Percentiles rank a stretch among this genome's conserved stretches.
These are phyloP conservation scores for Eurystomus gularis DNA, from an alignment of 2,113 vertebrate genomes.

Conservation along the genomic window DNA sequence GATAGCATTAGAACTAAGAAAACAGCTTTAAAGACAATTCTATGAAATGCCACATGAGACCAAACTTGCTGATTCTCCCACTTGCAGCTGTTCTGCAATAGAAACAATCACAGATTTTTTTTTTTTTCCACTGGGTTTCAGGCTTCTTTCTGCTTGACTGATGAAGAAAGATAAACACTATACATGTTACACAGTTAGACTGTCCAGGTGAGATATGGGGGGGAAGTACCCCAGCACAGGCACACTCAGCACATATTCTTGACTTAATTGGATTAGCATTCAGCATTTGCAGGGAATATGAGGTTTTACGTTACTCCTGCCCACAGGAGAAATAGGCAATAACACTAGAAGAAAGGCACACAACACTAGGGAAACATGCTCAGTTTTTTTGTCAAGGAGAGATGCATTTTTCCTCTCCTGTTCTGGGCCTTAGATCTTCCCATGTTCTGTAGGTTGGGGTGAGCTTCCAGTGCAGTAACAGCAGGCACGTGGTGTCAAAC, in stretches of 20 bases:
- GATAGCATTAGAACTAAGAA: too few species aligned
- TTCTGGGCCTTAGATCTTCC: not conserved
- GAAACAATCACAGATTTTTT: not conserved
- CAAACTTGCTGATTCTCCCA: conserved; percentile 5
- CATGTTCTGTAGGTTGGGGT: not conserved
- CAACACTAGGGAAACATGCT: not conserved
- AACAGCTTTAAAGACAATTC: too few species aligned
- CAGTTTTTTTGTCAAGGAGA: not conserved
- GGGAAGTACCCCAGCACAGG: not conserved
- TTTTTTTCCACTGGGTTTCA: not conserved
- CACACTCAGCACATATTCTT: not conserved
- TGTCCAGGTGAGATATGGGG: not conserved
- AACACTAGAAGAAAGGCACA: not conserved
- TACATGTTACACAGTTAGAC: not conserved
- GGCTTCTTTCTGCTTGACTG: conserved; percentile 4
- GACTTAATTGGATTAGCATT: not conserved
- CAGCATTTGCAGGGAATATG: not conserved
- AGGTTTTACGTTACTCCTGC: not conserved
- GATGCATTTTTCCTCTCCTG: not conserved
- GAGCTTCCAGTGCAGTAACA: not conserved
- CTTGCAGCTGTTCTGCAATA: conserved; percentile 20
- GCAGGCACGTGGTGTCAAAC: not conserved
- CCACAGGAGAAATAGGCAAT: not conserved
- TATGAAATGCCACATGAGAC: not conserved
- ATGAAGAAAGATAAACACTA: not conserved